phyloP scores from a whole-genome alignment of 64 coral and sea anemone genomes.

The Pachyseris speciosa region DNA sequence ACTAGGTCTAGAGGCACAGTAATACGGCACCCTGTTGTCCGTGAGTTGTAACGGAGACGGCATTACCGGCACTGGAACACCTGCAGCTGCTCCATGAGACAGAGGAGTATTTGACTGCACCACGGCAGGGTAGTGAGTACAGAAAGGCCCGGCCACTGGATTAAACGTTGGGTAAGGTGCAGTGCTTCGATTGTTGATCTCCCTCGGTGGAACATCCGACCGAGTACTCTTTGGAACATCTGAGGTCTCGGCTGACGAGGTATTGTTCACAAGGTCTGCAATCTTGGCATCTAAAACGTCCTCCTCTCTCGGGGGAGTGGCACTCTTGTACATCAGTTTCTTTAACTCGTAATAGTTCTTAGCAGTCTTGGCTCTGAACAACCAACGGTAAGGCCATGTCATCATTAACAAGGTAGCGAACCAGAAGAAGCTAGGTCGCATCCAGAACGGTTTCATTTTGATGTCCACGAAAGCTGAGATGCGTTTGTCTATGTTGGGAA shows the following conservation, averaged over 20 bases:
- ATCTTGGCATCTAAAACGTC: conserved; percentile 77
- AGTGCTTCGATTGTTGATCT: no score
- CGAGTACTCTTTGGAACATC: background rate
- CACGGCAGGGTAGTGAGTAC: no score
- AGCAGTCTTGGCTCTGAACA: conserved; percentile 81
- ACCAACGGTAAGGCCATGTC: conserved; percentile 90
- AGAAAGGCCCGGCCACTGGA: no score
- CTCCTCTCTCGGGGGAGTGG: conserved; percentile 55
- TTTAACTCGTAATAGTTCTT: conserved; percentile 70
- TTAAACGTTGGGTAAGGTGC: no score
- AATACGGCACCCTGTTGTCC: no score
- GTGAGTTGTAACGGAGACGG: no score
- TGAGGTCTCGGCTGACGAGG: background rate
- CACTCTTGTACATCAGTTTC: conserved; percentile 81
- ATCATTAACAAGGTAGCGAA: conserved; percentile 71
- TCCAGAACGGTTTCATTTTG: conserved; percentile 71
- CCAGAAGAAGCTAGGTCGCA: conserved; percentile 70
- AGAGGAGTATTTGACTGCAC: no score
- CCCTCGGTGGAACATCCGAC: no score
- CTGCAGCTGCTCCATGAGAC: no score
- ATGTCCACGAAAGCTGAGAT: conserved; percentile 79
- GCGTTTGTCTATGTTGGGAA: conserved; percentile 65
- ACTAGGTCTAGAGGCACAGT: no score
- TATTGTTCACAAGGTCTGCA: conserved; percentile 7
- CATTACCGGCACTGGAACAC: no score